Evolutionary conservation across 2,113 vertebrate species (phyloP), one percentile per base, ranked within the genome.

Genomic region (Gymnogyps californianus): DNA sequence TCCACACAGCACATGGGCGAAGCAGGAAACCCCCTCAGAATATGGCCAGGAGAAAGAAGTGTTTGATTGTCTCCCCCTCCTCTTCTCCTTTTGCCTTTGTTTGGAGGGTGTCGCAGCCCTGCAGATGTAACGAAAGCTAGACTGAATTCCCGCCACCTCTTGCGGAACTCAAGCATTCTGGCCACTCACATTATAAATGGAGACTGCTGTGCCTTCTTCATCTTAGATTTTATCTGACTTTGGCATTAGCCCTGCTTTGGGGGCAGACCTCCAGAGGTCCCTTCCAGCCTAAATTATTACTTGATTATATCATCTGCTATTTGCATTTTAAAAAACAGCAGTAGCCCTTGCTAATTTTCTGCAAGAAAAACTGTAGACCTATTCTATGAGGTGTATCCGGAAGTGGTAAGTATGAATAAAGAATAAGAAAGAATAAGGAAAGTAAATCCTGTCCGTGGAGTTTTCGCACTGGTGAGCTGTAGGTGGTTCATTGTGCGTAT

Each of bases 51-150:
- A 93, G 59, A 66, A 87, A 62, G 16, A 81, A 59, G 24, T 13
- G 7, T 24, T 65, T 75, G 36, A 47, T 40, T 67, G 8, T 65
- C 69, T 81, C 26, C 17, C 40, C 13, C 42, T 57, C 42, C 20
- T 62, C 74, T 36, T 83, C 44, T 51, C 9, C 26, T 89, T 81
- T 55, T 65, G 64, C 49, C 5, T 0, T 58, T 59, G 28, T 11
- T 13, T 32, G 29, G 49, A 2, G 1, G 24, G 44, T 47, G 8
- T 28, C 0, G 0, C 34, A 78, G 59, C 20, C 28, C 34, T 1
- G 5, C 36, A 70, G 55, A 34, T 36, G 25, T 51, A 65, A 78
- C 21, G 47, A 90, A 78, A 34, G 12, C 18, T 26, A 13, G 28
- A 19, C 20, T 72, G 44, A 52, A 51, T 52, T 64, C 49, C 16